These are phyloP conservation scores for Chrosomus eos DNA, from an alignment of 2,797 vertebrate species.

Conservation along the genomic window DNA sequence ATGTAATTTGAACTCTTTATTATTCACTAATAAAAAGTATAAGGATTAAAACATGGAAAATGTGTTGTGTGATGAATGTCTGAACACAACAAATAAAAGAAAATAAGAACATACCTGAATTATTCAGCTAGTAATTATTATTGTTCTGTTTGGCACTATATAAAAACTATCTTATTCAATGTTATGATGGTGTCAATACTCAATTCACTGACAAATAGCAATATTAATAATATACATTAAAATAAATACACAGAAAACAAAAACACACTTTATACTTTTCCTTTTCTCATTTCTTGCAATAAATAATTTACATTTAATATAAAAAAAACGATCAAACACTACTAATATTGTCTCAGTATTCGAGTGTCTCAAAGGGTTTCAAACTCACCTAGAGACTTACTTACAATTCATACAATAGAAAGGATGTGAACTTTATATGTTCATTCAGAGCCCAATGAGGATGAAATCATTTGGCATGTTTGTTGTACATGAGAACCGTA, in stretches of 20 bases:
- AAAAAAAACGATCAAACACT: background rate
- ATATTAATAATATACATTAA: background rate
- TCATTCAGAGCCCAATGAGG: background rate
- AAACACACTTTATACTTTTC: background rate
- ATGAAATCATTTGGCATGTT: background rate
- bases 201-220: constrained; percentile 10
- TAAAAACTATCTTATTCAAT: background rate
- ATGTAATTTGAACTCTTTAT: constrained; percentile 15
- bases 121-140: constrained; percentile 3
- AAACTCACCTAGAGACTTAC: background rate
- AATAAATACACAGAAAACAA: background rate
- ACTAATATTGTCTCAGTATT: background rate
- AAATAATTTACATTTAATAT: constrained; percentile 2
- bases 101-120: background rate
- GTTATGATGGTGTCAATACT: background rate
- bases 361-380: background rate
- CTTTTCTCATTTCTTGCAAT: background rate
- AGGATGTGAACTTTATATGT: background rate
- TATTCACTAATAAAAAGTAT: constrained; percentile 36
- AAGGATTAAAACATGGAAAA: constrained; percentile 10
- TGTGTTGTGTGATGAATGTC: background rate
- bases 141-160: constrained; percentile 40
- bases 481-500: constrained; percentile 21
- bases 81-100: constrained; percentile 3
- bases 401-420: constrained; percentile 5